These are phyloP conservation scores for Misgurnus anguillicaudatus DNA, from an alignment of 2,113 vertebrate genomes.

Conservation along the genomic window DNA sequence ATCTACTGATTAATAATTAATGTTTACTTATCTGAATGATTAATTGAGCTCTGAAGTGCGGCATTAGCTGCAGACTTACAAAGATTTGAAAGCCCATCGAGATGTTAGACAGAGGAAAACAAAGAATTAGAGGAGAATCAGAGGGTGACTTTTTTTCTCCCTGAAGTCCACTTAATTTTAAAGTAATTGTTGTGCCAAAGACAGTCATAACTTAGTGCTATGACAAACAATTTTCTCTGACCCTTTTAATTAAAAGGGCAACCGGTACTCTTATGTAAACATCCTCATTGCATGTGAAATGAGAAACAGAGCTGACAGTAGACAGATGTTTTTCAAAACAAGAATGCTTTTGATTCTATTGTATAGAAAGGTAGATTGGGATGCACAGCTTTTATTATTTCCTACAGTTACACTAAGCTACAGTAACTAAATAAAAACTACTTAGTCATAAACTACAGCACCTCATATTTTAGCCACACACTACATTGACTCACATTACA, in stretches of 20 bases:
- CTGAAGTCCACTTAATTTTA: too few relatives aligned
- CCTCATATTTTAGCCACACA: not conserved
- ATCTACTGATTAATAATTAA: not conserved
- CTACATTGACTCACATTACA: not conserved
- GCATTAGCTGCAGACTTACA: constrained; percentile 5
- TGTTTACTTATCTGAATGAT: constrained; percentile 37
- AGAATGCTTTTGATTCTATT: too few relatives aligned
- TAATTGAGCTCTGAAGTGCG: not conserved
- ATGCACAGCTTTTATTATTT: not conserved
- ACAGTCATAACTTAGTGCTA: too few relatives aligned
- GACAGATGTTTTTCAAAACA: too few relatives aligned
- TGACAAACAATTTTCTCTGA: too few relatives aligned
- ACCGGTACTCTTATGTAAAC: too few relatives aligned
- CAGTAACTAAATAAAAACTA: constrained; percentile 18
- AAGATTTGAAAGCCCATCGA: constrained; percentile 61
- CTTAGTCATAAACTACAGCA: not conserved
- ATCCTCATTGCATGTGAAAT: too few relatives aligned
- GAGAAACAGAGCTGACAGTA: too few relatives aligned
- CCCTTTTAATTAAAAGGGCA: too few relatives aligned
- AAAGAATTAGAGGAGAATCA: constrained; percentile 28
- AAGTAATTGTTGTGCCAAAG: too few relatives aligned
- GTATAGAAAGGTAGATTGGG: too few relatives aligned
- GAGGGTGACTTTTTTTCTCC: not conserved
- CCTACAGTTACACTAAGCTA: not conserved
- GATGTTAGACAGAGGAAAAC: constrained; percentile 34